phyloP scores from a whole-genome alignment of 2,888 invertebrate genomes.

The Teleiodes luculella region DNA sequence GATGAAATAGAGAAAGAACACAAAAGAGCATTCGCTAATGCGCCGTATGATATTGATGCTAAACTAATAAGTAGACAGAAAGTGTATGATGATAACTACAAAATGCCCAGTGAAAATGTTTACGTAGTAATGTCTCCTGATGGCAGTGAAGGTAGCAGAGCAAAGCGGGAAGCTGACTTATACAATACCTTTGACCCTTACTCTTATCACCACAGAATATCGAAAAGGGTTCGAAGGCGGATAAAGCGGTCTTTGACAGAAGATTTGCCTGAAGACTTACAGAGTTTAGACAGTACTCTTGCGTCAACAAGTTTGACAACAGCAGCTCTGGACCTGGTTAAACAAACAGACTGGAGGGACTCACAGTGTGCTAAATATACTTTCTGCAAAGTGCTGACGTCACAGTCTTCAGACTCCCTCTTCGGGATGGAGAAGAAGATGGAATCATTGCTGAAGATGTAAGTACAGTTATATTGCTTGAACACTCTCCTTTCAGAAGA shows the following conservation, averaged over 20 bases:
- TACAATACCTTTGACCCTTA: conserved; percentile 46
- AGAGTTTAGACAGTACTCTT: conserved; percentile 49
- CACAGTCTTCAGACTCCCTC: conserved; percentile 83
- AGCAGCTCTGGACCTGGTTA: conserved; percentile 68
- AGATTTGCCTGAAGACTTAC: conserved; percentile 66
- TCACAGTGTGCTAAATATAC: conserved; percentile 87
- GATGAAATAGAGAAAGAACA: conserved; percentile 75
- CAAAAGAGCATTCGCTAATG: conserved; percentile 69
- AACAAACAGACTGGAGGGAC: conserved; percentile 83
- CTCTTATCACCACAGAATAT: conserved; percentile 34
- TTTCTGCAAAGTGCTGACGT: conserved; percentile 86
- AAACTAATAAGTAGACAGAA: conserved; percentile 64
- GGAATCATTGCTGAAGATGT: conserved; percentile 85
- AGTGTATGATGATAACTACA: conserved; percentile 71
- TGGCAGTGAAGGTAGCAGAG: conserved; percentile 43
- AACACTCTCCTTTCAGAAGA: neutral
- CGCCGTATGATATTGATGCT: conserved; percentile 63
- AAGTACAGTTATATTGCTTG: conserved; percentile 60
- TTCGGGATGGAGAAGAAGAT: conserved; percentile 90
- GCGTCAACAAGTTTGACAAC: conserved; percentile 53
- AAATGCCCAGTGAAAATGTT: conserved; percentile 76
- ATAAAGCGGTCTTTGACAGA: conserved; percentile 53
- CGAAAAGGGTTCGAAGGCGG: conserved; percentile 49
- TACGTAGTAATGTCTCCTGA: conserved; percentile 74
- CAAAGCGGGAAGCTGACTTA: conserved; percentile 51